Base-by-base conservation (phyloP, 2,797 vertebrate genomes). In the Cryptoprocta ferox region DNA sequence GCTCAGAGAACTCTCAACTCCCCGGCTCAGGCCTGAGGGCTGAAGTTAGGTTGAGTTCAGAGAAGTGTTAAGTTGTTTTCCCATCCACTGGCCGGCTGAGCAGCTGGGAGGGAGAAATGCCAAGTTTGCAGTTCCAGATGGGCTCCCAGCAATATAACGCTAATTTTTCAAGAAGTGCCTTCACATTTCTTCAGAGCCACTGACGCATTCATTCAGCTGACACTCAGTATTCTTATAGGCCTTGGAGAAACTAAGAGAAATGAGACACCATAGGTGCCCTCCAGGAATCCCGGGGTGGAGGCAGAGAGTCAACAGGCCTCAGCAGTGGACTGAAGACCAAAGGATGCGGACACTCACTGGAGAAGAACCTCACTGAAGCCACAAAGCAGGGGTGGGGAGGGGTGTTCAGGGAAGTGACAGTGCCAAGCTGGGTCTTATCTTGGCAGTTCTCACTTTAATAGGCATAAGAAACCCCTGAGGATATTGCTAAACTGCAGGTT, bases 221-320 rank as follows among this genome's bases (percentile, higher is more conserved):
- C 5, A 8, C 16, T 66, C 32, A 6, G 48, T 16, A 13, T 56
- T 70, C 26, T 53, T 53, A 6, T 1, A 79, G 32, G 21, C 30
- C 12, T 15, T 63, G 45, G 81, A 78, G 65, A 92, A 61, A 71
- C 85, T n/a, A 12, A 61, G 48, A 92, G 59, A 96, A 84, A 4
- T 63, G 42, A 87, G 75, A 84, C 9, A 45, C 6, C 11, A 4
- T 8, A n/a, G 71, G 59, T 56, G 16, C 11, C 59, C 59, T 66
- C 16, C 21, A 2, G 45, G 30, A n/a, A 32, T 12, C 48, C 48
- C 56, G 30, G 21, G 37, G 45, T 83, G 78, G 76, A 70, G 37
- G 45, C 6, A 3, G 83, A 66, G 50, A 45, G 37, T n/a, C 39
- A 6, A 1, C 48, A 63, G 18, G 50, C 45, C 37, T 63, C 45